Conservation (phyloP, 2,888 invertebrate genomes). For the Crocallis elinguaria region DNA sequence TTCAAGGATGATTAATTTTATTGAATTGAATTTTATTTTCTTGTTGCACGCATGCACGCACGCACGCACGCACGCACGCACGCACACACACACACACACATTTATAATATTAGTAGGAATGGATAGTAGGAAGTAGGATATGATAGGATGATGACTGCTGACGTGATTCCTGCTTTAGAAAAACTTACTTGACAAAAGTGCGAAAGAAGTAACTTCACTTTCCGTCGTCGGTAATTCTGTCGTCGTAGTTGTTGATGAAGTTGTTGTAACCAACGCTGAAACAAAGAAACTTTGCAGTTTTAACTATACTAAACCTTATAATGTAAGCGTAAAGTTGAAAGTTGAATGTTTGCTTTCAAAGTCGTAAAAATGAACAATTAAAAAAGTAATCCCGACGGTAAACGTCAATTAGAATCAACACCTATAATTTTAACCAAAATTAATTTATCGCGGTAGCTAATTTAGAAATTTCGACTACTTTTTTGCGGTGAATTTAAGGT, state of each 20-base stretch:
- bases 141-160: slow-evolving; percentile 40
- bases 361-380: slow-evolving; percentile 37
- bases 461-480: slow-evolving; percentile 8
- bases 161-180: slow-evolving; percentile 53
- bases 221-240: slow-evolving; percentile 34
- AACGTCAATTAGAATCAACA: slow-evolving; percentile 44
- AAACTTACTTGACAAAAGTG: slow-evolving; percentile 35
- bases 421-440: slow-evolving; percentile 48
- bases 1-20: too few species aligned
- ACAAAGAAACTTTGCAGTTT: slow-evolving; percentile 21
- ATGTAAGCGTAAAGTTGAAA: neutral
- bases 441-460: slow-evolving; percentile 43
- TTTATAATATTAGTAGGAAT: too few species aligned
- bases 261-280: slow-evolving; percentile 59
- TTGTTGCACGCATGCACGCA: too few species aligned
- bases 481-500: neutral
- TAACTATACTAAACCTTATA: neutral
- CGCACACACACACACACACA: too few species aligned
- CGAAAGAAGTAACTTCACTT: slow-evolving; percentile 25
- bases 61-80: too few species aligned
- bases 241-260: slow-evolving; percentile 40
- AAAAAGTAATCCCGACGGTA: slow-evolving; percentile 37
- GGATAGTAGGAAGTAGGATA: too few species aligned
- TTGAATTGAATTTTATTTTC: too few species aligned
- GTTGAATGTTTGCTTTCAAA: neutral